Evolutionary conservation across 2,888 invertebrate genomes (phyloP), one percentile per base, ranked within the genome.

Genomic region (Neoascia interrupta): DNA sequence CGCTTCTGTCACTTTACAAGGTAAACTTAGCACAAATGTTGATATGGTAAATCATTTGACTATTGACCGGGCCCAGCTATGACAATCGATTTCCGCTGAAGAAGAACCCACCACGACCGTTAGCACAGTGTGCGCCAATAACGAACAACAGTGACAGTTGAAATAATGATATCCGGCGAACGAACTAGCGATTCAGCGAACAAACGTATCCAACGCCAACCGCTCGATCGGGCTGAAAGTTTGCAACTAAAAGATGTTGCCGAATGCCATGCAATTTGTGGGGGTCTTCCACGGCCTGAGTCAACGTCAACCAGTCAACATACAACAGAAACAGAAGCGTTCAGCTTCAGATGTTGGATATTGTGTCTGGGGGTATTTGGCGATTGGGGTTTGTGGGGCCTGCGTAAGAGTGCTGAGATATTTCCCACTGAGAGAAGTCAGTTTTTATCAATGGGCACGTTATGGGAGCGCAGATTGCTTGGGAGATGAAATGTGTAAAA

Each of bases 171-270:
- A 6, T n/a, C 3, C 31, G 10, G n/a, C 31, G 31, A n/a, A 26
- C 8, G 26, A 8, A 26, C 8, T 26, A 26, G 31, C 31, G 31
- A 63, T 43, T 47, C 54, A 70, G 70, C 64, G 43, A 76, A 51
- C 70, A 64, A 72, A 66, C 72, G 51, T 53, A 76, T 54, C 64
- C 76, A 70, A 64, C 70, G 58, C 58, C 70, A 72, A 72, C 76
- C 76, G 64, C 36, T 54, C 63, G 64, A 64, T 37, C 53, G 53
- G 72, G 72, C 76, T 64, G 72, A 72, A 70, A 72, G 76, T 64
- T 76, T 76, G 41, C 64, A 76, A 76, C 76, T 76, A 28, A 70
- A 60, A 51, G 39, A 64, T 76, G 76, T 60, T 70, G 36, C 39
- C 64, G 47, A 58, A 36, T 39, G 26, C 36, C 45, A 34, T 19